Percentiles rank a stretch among this genome's conserved stretches.
These are phyloP conservation scores for Halocaridina rubra DNA, from an alignment of 2,888 invertebrate genomes.

Conservation along the genomic window DNA sequence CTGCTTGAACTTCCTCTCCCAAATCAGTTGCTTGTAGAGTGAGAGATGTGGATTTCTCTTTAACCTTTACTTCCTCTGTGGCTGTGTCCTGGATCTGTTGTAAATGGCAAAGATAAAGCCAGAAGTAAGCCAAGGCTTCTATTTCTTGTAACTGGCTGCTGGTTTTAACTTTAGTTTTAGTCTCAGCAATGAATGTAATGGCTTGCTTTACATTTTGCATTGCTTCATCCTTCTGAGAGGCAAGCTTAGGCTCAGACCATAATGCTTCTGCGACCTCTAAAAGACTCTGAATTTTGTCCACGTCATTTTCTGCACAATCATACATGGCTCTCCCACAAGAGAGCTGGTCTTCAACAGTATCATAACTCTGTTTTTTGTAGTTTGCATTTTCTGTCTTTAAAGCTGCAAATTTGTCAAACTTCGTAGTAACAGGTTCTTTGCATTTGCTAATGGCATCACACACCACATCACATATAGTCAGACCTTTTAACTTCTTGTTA, in stretches of 20 bases:
- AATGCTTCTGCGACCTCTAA: conserved; percentile 22
- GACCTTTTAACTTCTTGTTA: conserved; percentile 19
- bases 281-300: background rate
- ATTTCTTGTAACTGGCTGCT: background rate
- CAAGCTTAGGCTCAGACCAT: background rate
- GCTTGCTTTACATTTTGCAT: background rate
- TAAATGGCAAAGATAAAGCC: conserved; percentile 42
- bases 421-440: background rate
- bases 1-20: conserved; percentile 53
- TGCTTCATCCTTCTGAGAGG: background rate
- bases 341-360: conserved; percentile 20
- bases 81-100: conserved; percentile 10
- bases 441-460: conserved; percentile 10
- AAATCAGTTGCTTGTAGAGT: conserved; percentile 41
- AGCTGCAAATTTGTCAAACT: background rate
- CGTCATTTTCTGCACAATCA: background rate
- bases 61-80: conserved; percentile 11
- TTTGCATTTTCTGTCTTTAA: conserved; percentile 16
- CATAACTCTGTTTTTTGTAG: conserved; percentile 34
- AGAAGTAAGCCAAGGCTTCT: conserved; percentile 31
- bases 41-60: conserved; percentile 19
- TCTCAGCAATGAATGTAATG: background rate
- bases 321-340: conserved; percentile 23
- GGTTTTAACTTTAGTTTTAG: background rate
- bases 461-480: conserved; percentile 40